A percentile compares a stretch with the other conserved stretches of the same genome.
Conservation (phyloP, 2,888 invertebrate genomes). For the Augochlorella aurata region DNA sequence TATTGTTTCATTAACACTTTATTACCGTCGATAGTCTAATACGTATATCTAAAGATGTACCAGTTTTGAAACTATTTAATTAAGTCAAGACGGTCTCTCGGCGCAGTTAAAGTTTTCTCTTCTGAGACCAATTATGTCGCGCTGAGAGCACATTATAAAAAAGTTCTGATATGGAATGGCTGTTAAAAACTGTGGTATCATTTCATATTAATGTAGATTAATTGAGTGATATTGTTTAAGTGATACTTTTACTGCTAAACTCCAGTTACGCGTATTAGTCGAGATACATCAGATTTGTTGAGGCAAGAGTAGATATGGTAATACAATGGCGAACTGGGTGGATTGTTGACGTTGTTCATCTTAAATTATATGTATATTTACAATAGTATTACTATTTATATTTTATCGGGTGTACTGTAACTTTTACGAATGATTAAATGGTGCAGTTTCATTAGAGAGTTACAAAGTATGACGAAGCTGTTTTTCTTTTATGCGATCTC, state of each 20-base stretch:
- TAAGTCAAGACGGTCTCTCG: neutral
- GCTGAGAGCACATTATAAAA: slow-evolving; percentile 26
- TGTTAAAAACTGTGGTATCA: neutral
- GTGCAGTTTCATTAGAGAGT: neutral
- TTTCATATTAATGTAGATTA: neutral
- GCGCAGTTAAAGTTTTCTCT: slow-evolving; percentile 32
- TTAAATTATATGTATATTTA: too few relatives aligned
- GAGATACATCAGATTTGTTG: neutral
- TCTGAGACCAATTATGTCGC: slow-evolving; percentile 22
- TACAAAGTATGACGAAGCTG: neutral
- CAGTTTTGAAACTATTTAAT: slow-evolving; percentile 32
- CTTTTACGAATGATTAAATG: neutral
- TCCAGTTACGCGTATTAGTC: neutral
- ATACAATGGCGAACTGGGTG: neutral
- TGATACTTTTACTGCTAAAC: neutral
- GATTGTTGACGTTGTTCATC: neutral
- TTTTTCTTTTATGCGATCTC: slow-evolving; percentile 9
- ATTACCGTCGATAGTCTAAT: neutral
- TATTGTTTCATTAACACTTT: neutral
- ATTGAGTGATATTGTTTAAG: neutral
- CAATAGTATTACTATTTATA: neutral
- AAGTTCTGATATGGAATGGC: slow-evolving; percentile 26
- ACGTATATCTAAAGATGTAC: neutral
- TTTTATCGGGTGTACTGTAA: neutral
- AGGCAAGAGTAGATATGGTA: neutral